Evolutionary conservation across 37 sponge, comb jelly and placozoan genomes (phyloP), one percentile per base, ranked within the genome.

Genomic region (Halichondria panicea): DNA sequence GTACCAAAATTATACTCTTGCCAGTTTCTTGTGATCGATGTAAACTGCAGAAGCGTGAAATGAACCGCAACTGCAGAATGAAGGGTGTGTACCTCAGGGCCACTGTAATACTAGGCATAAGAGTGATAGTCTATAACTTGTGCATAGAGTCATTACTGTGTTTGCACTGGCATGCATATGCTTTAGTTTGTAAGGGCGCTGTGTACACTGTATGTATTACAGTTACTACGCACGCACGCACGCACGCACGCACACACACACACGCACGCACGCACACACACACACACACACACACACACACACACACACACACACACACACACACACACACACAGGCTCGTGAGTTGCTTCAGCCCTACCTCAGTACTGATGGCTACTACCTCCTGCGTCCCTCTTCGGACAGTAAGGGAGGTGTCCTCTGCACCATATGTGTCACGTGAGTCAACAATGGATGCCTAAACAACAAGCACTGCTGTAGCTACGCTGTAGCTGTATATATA

Each of bases 301-400:
- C 89, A 89, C 79, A 69, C 76, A n/a, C 64, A 71, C 0, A 55
- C 91, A 11, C 76, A 87, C 41, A 91, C 85, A 58, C 85, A 87
- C 44, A 71, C 33, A 35, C 13, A 35, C 18, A 52, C 45, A 0
- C 24, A 40, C 72, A 85, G 86, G 79, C 79, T 30, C 30, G 71
- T 34, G 77, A 72, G 9, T 43, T 78, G 28, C 63, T 85, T 12
- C 64, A 62, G 56, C 86, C 86, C 5, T 27, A 78, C 38, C 25
- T 78, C 18, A 8, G 36, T 24, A 62, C 66, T 5, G 74, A 85
- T 72, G 86, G 86, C 2, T 77, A 66, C 42, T 85, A 78, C 60
- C n/a, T 85, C 1, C 37, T 85, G 9, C 55, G 86, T 19, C 86
- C 86, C 7, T 45, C 43, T 27, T 15, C 36, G 1, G 71, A 59